Evolutionary conservation across 2,888 invertebrate genomes (phyloP), one percentile per base, ranked within the genome.

Genomic region (Caprella mutica): DNA sequence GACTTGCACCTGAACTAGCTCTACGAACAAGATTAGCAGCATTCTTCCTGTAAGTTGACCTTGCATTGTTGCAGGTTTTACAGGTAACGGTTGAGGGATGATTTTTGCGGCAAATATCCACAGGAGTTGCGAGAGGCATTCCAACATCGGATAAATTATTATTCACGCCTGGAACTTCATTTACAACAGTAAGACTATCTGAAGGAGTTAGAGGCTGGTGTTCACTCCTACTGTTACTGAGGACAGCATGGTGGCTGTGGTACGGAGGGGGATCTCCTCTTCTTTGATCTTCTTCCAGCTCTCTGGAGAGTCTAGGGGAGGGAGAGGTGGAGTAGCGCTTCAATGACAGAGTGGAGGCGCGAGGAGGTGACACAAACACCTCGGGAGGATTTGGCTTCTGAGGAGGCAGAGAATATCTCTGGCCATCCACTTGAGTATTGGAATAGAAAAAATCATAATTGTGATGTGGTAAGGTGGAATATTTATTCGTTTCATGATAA

Each of bases 1-100:
- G 64, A 26, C 60, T 57, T 24, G 58, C 64, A 27, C 60, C 59
- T 5, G 64, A 64, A 27, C 59, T 60, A n/a, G 64, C 64, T 9
- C 64, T 46, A 5, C 64, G 59, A 14, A 64, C 64, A 8, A 64
- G 42, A 46, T 57, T 58, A 21, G 64, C 64, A 23, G 64, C 64
- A 53, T 64, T 64, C 26, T 64, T 59, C 17, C 64, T 51, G 29
- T 64, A 57, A n/a, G 59, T 64, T 17, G 57, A 55, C 27, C 64
- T 60, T 2, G 59, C 64, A 52, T 56, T 64, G 39, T 60, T 60
- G 35, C 64, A 64, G 14, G 60, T 64, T 26, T 58, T 60, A 38
- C 64, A 64, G 12, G 58, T 55, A 48, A 53, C 60, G 30, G 48
- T 64, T 2, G 64, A 60, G 19, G 60, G 64, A 29, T 64, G 64